Evolutionary conservation across 2,888 invertebrate genomes (phyloP), one percentile per base, ranked within the genome.

Genomic region (Galeruca laticollis): DNA sequence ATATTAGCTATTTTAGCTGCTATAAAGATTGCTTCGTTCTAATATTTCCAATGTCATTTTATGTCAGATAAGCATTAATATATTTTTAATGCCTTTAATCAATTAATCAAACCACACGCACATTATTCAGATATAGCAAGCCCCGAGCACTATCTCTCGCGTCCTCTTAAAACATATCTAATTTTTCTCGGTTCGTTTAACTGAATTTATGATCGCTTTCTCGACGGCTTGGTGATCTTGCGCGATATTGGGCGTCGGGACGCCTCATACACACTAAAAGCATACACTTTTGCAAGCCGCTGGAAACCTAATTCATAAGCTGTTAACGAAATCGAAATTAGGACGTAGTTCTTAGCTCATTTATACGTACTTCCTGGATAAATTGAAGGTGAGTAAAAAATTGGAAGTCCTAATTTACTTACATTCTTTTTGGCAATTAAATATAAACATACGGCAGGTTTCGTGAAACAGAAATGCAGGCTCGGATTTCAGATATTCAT

Each of bases 251-350:
- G 33, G 40, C 62, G 43, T 70, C 57, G 61, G 62, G 68, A 62
- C 71, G 68, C 60, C 60, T 47, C 52, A 49, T 71, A 60, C 60
- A 18, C 15, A 71, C 64, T 71, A 62, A 71, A 59, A 67, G 51
- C 57, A 21, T 52, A 18, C 47, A 31, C 40, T 35, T 56, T 62
- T 35, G 54, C 40, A 26, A 37, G 54, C 20, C 54, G 60, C 37
- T 63, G 52, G 40, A 35, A 54, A 69, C 35, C 56, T 35, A 20
- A 33, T 57, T 57, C 56, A 69, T 37, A 26, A 47, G 52, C 60
- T 54, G 67, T 67, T 60, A 63, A 68, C 68, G 63, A 64, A 64
- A 60, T 60, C 63, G 63, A 62, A 70, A 68, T 60, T 71, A 63
- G 68, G 31, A 68, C 68, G 64, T 60, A 63, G 15, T 68, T 63